Evolutionary conservation across 2,888 invertebrate species (phyloP).

Genomic region (Megaustenia siamemsis): DNA sequence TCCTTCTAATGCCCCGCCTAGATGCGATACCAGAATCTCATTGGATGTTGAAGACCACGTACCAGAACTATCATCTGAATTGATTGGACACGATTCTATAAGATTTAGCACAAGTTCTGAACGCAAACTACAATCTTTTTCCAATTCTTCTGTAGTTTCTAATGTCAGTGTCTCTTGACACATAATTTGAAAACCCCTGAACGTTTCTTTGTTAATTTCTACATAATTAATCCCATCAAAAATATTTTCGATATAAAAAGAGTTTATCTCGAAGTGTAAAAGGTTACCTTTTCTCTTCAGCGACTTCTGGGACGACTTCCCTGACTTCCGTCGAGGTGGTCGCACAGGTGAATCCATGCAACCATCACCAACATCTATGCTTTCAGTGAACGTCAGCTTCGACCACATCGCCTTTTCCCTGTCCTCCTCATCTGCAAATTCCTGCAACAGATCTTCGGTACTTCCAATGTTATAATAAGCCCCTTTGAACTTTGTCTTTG

Average conservation of each 20-base stretch:
- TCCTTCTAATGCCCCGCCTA: background rate
- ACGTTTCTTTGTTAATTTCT: background rate
- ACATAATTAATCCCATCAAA: background rate
- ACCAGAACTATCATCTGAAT: background rate
- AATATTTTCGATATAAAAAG: background rate
- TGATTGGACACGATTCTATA: background rate
- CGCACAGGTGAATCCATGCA: background rate
- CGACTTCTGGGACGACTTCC: background rate
- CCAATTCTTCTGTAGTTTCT: background rate
- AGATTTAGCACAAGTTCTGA: background rate
- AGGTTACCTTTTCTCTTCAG: conserved; percentile 3
- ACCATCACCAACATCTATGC: conserved; percentile 6
- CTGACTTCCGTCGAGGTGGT: background rate
- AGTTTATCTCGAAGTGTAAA: background rate
- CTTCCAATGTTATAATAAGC: conserved; percentile 52
- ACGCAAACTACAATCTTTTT: background rate
- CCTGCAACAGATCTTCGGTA: conserved; percentile 49
- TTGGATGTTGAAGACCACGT: background rate
- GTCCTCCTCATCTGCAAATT: conserved; percentile 35
- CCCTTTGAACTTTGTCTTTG: conserved; percentile 46
- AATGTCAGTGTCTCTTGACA: background rate
- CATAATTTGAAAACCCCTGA: background rate
- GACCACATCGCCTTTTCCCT: conserved; percentile 13
- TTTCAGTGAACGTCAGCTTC: background rate
- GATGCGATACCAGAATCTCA: background rate